Conservation (phyloP, 1,140 invertebrate species). For the Neotoxoptera formosana region DNA sequence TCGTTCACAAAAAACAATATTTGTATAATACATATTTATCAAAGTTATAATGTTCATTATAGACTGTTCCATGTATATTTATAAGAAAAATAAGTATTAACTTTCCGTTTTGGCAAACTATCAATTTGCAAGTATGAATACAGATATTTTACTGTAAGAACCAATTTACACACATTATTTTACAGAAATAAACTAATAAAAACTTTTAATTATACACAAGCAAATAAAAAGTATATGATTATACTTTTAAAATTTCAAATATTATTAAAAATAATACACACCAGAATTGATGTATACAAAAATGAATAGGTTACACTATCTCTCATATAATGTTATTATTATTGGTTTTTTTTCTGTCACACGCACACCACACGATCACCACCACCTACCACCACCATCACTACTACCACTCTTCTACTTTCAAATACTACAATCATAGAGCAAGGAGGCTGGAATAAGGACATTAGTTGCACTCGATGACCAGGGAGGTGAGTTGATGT, state of each 20-base stretch:
- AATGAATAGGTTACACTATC: constrained; percentile 41
- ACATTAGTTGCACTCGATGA: constrained; percentile 98
- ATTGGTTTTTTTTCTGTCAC: constrained; percentile 53
- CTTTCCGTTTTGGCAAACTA: background rate
- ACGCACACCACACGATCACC: constrained; percentile 46
- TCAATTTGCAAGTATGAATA: background rate
- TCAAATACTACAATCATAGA: constrained; percentile 79
- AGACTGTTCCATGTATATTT: background rate
- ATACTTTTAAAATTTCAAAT: constrained; percentile 23
- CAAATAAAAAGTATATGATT: background rate
- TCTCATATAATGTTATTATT: constrained; percentile 47
- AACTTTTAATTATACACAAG: constrained; percentile 14
- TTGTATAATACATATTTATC: background rate
- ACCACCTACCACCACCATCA: constrained; percentile 41
- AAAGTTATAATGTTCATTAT: constrained; percentile 4
- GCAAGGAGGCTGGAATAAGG: constrained; percentile 99
- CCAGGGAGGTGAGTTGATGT: constrained; percentile 92
- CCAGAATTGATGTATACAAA: constrained; percentile 9
- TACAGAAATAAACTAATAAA: constrained; percentile 25
- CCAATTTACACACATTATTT: constrained; percentile 42
- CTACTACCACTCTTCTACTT: constrained; percentile 52
- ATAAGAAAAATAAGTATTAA: constrained; percentile 1
- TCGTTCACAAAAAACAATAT: background rate
- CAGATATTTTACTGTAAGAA: background rate
- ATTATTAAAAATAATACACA: constrained; percentile 30